Evolutionary conservation across 2,113 vertebrate species (phyloP).

Genomic region (Lagopus leucura): DNA sequence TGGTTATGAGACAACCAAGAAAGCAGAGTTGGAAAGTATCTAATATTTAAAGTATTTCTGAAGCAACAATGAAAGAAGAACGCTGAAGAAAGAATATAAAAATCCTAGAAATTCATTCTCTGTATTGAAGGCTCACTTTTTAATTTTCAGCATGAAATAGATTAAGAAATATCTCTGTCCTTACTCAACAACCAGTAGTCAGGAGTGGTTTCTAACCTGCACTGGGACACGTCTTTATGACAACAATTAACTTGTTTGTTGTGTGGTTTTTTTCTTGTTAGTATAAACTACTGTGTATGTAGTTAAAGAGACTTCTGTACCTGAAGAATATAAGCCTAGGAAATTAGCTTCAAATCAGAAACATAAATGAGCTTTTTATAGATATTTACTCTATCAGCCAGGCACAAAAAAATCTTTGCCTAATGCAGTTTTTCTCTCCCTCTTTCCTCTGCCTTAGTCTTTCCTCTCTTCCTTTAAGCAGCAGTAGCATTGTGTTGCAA

Average conservation of each 20-base stretch:
- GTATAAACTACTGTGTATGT: not conserved
- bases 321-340: not conserved
- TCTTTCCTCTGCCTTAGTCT: not conserved
- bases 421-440: not conserved
- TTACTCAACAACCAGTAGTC: not conserved
- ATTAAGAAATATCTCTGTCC: not conserved
- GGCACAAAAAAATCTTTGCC: not conserved
- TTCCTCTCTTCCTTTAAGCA: not conserved
- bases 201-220: not conserved
- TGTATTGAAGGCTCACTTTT: not conserved
- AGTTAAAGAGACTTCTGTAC: not conserved
- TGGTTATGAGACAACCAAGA: not conserved
- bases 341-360: not conserved
- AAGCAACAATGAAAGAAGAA: not conserved
- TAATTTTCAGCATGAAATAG: not conserved
- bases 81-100: not conserved
- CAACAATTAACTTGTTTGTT: not conserved
- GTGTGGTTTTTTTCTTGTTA: not conserved
- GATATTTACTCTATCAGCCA: not conserved
- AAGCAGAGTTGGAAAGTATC: not conserved
- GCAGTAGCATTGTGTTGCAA: not conserved
- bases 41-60: not conserved
- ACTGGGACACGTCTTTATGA: not conserved
- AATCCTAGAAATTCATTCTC: not conserved
- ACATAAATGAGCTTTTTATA: not conserved